These are phyloP conservation scores for Alviniconcha marisindica DNA, from an alignment of 1,140 invertebrate species.

Conservation along the genomic window DNA sequence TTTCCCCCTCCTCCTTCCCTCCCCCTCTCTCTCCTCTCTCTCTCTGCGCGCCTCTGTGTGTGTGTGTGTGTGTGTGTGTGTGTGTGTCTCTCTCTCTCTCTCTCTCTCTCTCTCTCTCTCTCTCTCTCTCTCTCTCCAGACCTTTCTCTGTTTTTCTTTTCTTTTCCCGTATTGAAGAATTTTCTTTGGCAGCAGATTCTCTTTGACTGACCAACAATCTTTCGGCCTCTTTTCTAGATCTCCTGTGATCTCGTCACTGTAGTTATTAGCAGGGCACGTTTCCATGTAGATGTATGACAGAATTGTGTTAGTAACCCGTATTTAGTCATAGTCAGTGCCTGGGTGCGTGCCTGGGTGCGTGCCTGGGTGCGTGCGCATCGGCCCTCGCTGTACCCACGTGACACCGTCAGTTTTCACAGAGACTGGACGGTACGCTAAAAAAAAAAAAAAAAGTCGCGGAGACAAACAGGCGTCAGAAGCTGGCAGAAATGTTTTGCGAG, in stretches of 20 bases:
- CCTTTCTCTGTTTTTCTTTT: neutral
- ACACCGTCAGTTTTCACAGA: too few species aligned
- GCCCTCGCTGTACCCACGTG: too few species aligned
- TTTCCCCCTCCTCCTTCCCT: neutral
- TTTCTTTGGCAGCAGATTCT: neutral
- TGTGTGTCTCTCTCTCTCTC: neutral
- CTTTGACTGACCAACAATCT: neutral
- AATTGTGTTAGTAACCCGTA: too few species aligned
- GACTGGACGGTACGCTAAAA: too few species aligned
- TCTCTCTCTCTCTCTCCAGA: neutral
- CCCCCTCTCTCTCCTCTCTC: conserved; percentile 1
- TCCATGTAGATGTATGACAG: neutral
- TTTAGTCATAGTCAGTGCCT: too few species aligned
- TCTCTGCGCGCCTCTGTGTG: neutral
- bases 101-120: neutral
- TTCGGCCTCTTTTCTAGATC: neutral
- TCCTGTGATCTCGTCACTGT: neutral
- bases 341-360: too few species aligned
- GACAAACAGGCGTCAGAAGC: too few species aligned
- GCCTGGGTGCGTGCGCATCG: too few species aligned
- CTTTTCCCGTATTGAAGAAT: too few species aligned
- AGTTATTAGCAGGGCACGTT: neutral
- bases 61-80: neutral
- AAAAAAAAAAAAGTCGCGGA: too few species aligned
- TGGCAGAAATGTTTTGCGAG: too few species aligned